Conservation (phyloP, 2,888 invertebrate genomes). For the Apamea monoglypha region DNA sequence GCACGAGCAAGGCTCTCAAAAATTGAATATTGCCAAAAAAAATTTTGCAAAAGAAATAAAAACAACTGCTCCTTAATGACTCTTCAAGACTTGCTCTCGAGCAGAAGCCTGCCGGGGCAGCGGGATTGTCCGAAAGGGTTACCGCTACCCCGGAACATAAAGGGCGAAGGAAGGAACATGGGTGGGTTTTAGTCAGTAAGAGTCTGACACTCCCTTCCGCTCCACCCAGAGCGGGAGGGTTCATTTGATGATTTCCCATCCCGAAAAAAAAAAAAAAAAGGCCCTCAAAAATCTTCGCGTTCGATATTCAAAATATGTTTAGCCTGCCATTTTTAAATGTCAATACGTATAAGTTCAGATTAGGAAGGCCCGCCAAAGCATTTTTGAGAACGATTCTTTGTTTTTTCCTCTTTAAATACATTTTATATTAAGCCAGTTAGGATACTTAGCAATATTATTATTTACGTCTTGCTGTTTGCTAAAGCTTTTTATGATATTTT, state of each 20-base stretch:
- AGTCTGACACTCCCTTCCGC: no score
- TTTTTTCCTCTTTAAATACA: neutral
- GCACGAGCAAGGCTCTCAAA: neutral
- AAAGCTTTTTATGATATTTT: neutral
- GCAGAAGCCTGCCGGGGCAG: no score
- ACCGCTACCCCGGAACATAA: no score
- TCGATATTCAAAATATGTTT: slow-evolving; percentile 13
- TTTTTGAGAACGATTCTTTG: neutral
- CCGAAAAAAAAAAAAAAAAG: no score
- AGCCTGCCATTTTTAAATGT: slow-evolving; percentile 17
- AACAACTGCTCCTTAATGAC: neutral
- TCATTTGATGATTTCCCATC: no score
- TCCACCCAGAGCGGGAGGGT: no score
- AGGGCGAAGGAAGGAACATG: no score
- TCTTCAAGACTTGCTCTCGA: neutral
- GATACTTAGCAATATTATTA: neutral
- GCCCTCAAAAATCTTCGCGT: neutral
- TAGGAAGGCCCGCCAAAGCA: neutral
- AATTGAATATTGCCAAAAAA: no score
- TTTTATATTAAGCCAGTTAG: neutral
- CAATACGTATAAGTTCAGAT: slow-evolving; percentile 21
- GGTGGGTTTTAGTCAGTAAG: no score
- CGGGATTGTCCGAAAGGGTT: no score
- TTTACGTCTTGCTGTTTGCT: neutral
- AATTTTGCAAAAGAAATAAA: neutral